A percentile compares a stretch with the other conserved stretches of the same genome.
Evolutionary conservation across 2,888 invertebrate genomes (phyloP).

Genomic region (Lasioglossum malachurum): DNA sequence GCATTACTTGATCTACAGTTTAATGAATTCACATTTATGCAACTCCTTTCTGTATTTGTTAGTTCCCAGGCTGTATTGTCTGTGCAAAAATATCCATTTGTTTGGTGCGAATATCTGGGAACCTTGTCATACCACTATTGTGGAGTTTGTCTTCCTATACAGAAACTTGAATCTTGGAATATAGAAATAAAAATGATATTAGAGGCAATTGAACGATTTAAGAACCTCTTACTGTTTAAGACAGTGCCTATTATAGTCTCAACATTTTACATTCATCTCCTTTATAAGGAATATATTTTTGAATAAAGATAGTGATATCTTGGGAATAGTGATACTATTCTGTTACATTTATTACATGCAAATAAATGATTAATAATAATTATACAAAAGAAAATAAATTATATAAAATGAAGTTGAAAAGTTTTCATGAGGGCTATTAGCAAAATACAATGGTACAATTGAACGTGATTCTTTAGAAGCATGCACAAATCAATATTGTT

Average conservation of each 20-base stretch:
- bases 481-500: conserved; percentile 9
- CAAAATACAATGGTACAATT: conserved; percentile 15
- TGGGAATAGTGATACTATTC: conserved; percentile 46
- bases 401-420: neutral
- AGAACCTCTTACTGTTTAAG: conserved; percentile 76
- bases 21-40: conserved; percentile 68
- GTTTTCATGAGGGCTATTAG: conserved; percentile 7
- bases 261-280: conserved; percentile 56
- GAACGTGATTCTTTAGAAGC: conserved; percentile 13
- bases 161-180: conserved; percentile 65
- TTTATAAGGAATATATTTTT: conserved; percentile 38
- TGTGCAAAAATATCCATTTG: conserved; percentile 67
- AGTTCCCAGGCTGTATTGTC: conserved; percentile 68
- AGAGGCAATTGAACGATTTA: conserved; percentile 67
- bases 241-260: conserved; percentile 78
- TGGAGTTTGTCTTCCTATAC: conserved; percentile 59
- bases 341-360: conserved; percentile 36
- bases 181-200: conserved; percentile 76
- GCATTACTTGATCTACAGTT: conserved; percentile 70
- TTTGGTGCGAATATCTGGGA: conserved; percentile 70
- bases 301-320: conserved; percentile 38
- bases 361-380: conserved; percentile 21
- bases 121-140: conserved; percentile 34
- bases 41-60: conserved; percentile 65
- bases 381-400: neutral